These are phyloP conservation scores for Dreissena rostriformis DNA, from an alignment of 1,140 invertebrate genomes.

Conservation along the genomic window DNA sequence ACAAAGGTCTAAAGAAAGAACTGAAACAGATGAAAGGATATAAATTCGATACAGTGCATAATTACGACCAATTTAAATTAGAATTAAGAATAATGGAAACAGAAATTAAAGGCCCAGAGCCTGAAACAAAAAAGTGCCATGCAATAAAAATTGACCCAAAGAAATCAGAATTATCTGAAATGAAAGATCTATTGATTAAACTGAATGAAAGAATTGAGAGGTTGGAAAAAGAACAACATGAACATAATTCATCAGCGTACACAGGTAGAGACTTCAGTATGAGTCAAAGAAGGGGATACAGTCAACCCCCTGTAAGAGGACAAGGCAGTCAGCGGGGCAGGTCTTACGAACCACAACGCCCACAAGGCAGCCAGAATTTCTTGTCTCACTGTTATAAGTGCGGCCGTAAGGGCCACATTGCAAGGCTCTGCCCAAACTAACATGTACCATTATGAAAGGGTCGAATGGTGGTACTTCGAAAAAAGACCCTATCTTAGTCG, in stretches of 20 bases:
- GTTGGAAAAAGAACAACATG: background rate
- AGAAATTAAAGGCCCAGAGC: background rate
- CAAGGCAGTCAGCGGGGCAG: background rate
- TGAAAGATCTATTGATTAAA: slow-evolving; percentile 1
- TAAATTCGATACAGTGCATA: background rate
- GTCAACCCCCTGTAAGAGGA: background rate
- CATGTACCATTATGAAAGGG: background rate
- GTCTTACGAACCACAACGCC: background rate
- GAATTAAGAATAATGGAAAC: background rate
- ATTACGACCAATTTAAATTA: background rate
- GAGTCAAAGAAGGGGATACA: background rate
- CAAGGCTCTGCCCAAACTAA: background rate
- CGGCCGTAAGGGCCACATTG: background rate
- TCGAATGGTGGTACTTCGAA: background rate
- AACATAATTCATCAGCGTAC: background rate
- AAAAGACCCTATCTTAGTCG: background rate
- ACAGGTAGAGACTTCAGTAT: background rate
- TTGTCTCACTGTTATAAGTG: background rate
- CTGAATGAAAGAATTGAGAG: background rate
- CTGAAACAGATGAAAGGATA: background rate
- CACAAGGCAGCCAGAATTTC: background rate
- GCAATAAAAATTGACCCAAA: background rate
- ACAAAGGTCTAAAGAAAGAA: background rate
- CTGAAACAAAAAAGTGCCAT: too few species aligned
- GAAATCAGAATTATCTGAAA: background rate